Conservation (phyloP, 2,113 vertebrate species). For the Syngnathus floridae region DNA sequence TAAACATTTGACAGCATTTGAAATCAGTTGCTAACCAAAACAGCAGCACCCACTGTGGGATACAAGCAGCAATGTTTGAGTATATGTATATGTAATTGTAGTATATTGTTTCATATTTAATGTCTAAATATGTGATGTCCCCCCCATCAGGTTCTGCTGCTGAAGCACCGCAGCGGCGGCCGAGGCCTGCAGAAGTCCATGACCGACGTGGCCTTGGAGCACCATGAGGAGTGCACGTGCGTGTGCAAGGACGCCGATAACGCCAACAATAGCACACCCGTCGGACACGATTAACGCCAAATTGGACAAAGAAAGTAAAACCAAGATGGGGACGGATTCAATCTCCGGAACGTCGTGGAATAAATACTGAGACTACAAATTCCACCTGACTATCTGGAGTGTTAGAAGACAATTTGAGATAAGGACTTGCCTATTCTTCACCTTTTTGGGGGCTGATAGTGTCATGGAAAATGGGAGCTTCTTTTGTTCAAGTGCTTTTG, state of each 20-base stretch:
- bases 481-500: conserved; percentile 41
- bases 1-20: too few species aligned
- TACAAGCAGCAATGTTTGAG: too few species aligned
- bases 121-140: not conserved
- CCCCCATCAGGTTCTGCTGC: conserved; percentile 80
- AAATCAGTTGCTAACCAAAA: too few species aligned
- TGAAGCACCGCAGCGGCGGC: conserved; percentile 81
- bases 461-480: conserved; percentile 44
- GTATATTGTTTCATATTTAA: too few species aligned
- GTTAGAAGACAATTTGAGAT: conserved; percentile 37
- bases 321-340: conserved; percentile 2
- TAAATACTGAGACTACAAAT: conserved; percentile 5
- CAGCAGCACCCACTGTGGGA: too few species aligned
- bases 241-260: conserved; percentile 79
- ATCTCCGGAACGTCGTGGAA: not conserved
- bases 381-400: not conserved
- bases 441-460: conserved; percentile 37
- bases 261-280: conserved; percentile 63
- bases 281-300: conserved; percentile 40
- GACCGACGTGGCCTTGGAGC: conserved; percentile 89
- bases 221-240: conserved; percentile 93
- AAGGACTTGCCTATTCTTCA: conserved; percentile 28
- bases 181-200: conserved; percentile 86
- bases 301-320: not conserved
- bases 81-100: too few species aligned